Evolutionary conservation across 2,797 vertebrate species (phyloP), one percentile per base, ranked within the genome.

Genomic region (Danio albolineatus): DNA sequence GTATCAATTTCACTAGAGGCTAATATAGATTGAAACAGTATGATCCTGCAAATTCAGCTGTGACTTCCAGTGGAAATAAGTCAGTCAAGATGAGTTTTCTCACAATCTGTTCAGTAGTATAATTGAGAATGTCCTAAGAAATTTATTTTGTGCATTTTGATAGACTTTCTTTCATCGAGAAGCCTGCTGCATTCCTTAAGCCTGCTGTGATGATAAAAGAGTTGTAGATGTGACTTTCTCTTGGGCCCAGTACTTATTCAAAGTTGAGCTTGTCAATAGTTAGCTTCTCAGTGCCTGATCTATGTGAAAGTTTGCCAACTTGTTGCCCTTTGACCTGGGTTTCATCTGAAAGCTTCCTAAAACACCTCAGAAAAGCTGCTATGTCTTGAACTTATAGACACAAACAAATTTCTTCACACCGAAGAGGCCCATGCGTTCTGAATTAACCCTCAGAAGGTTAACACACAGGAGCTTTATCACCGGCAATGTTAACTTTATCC

Each of bases 401-500:
- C 51, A 46, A 56, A 51, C 39, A 10, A 4, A 41, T 75, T 56
- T 80, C 19, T 54, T 16, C 54, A 16, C 54, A 56, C 17, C 21
- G 41, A 6, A 64, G 70, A 56, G 62, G 21, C 82, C 60, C 76
- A 77, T 80, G 61, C 62, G 38, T 82, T 83, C 60, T 76, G 43
- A 70, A 83, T 83, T 75, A 67, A 82, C 54, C 66, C 64, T 71
- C 48, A 0, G 6, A 53, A 76, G 79, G 59, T 73, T 75, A 54
- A 72, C 51, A 73, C 72, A 43, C 19, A 43, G 76, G 51, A 62
- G 77, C 75, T 83, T 81, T 81, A 78, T 81, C 72, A 56, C 56
- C 28, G 38, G 38, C 84, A 51, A 77, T 70, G 56, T 70, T 60
- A 49, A 51, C 36, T 61, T 78, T 56, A 43, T 69, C 66, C 76